A percentile compares a stretch with the other conserved stretches of the same genome.
These are phyloP conservation scores for Dolichotis patagonum DNA, from an alignment of 2,113 vertebrate species.

Conservation along the genomic window DNA sequence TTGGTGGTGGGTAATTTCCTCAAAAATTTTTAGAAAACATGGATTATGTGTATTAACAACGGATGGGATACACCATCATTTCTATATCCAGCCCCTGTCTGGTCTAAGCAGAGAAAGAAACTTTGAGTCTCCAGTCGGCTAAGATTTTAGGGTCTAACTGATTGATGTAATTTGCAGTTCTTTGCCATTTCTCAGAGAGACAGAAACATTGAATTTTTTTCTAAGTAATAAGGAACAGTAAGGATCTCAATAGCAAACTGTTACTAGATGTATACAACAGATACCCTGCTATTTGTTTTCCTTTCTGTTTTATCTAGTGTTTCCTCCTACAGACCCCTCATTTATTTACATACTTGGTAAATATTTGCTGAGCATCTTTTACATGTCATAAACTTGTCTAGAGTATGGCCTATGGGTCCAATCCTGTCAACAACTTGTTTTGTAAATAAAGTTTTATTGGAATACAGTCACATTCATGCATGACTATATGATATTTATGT, in stretches of 20 bases:
- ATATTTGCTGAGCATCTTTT: background rate
- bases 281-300: background rate
- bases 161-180: background rate
- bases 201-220: background rate
- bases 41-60: background rate
- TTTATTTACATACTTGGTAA: conserved; percentile 33
- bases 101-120: background rate
- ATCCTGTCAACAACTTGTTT: background rate
- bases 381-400: background rate
- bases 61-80: background rate
- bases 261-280: background rate
- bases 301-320: background rate
- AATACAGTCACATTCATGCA: background rate
- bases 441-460: conserved; percentile 27
- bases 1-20: background rate
- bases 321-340: background rate
- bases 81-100: background rate
- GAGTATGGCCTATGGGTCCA: background rate
- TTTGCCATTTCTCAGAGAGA: conserved; percentile 25
- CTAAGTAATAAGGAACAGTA: background rate
- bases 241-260: background rate
- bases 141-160: background rate
- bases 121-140: background rate
- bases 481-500: background rate
- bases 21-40: conserved; percentile 7